phyloP scores from a whole-genome alignment of 2,888 invertebrate species.

The Hemicrepidius hirtus region DNA sequence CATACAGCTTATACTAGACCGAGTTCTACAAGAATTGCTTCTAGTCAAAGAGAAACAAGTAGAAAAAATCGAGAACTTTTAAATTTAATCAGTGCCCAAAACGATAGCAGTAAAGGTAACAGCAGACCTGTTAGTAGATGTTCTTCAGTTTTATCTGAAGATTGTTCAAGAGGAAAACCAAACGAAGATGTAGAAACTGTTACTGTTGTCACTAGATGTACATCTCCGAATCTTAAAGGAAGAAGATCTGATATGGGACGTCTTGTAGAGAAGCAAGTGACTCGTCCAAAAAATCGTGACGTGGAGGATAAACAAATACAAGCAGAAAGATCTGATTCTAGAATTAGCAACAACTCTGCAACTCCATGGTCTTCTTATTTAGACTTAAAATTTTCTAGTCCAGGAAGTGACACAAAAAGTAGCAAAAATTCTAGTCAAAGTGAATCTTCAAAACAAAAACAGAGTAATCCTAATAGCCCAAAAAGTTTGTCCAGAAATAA shows the following conservation, averaged over 20 bases:
- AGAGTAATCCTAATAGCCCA: slow-evolving; percentile 60
- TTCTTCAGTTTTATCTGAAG: slow-evolving; percentile 48
- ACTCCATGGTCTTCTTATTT: slow-evolving; percentile 81
- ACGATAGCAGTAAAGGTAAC: slow-evolving; percentile 64
- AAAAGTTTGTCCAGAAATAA: slow-evolving; percentile 70
- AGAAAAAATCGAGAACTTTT: slow-evolving; percentile 69
- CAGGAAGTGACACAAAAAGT: slow-evolving; percentile 55
- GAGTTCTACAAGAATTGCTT: slow-evolving; percentile 60
- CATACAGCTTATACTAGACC: slow-evolving; percentile 69
- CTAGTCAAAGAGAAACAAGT: slow-evolving; percentile 66
- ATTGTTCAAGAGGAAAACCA: slow-evolving; percentile 29
- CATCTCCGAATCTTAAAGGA: slow-evolving; percentile 61
- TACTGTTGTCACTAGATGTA: no score
- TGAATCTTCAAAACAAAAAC: slow-evolving; percentile 60
- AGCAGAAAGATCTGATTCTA: slow-evolving; percentile 66
- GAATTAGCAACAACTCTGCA: slow-evolving; percentile 62
- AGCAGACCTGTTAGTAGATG: slow-evolving; percentile 66
- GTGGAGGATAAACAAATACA: slow-evolving; percentile 80
- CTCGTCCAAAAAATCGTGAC: slow-evolving; percentile 71
- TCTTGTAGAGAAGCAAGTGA: slow-evolving; percentile 82
- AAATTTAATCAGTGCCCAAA: slow-evolving; percentile 67
- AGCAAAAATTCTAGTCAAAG: slow-evolving; percentile 72
- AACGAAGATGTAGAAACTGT: not conserved
- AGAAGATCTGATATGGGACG: slow-evolving; percentile 82
- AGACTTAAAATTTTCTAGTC: slow-evolving; percentile 72